Conservation (phyloP, 1,140 invertebrate genomes). For the Pomphorhynchus laevis region DNA sequence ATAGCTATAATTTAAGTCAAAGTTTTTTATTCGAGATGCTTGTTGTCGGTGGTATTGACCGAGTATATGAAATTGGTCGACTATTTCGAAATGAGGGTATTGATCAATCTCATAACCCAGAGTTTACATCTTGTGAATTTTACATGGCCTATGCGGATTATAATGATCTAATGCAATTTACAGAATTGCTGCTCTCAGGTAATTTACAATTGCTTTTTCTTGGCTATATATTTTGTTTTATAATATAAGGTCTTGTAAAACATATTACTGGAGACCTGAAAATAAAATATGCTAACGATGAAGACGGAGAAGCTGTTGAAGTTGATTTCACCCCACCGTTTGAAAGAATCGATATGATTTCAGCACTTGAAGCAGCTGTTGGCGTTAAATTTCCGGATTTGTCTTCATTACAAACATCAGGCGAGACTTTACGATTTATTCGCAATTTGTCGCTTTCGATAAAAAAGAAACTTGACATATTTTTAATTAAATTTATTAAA, state of each 20-base stretch:
- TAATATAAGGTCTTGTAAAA: slow-evolving; percentile 37
- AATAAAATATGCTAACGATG: slow-evolving; percentile 51
- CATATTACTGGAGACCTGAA: slow-evolving; percentile 30
- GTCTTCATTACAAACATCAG: slow-evolving; percentile 20
- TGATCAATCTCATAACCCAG: slow-evolving; percentile 87
- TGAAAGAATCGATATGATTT: slow-evolving; percentile 51
- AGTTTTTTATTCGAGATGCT: slow-evolving; percentile 32
- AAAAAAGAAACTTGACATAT: too few relatives aligned
- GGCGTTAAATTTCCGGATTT: slow-evolving; percentile 42
- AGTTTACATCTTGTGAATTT: slow-evolving; percentile 95
- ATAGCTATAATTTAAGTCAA: not conserved
- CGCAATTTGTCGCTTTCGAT: too few relatives aligned
- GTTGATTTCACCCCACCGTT: slow-evolving; percentile 94
- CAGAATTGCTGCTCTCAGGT: slow-evolving; percentile 55
- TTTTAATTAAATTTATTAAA: too few relatives aligned
- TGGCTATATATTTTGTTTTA: slow-evolving; percentile 14
- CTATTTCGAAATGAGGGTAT: slow-evolving; percentile 95
- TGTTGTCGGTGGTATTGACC: slow-evolving; percentile 71
- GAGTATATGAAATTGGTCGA: slow-evolving; percentile 83
- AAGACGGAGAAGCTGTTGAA: slow-evolving; percentile 30
- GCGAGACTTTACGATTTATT: slow-evolving; percentile 14
- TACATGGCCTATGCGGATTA: slow-evolving; percentile 99
- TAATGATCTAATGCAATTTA: slow-evolving; percentile 60
- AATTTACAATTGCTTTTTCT: slow-evolving; percentile 7
- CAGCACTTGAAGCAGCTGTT: slow-evolving; percentile 43